Conservation (phyloP, 2,113 vertebrate genomes). For the Laticauda colubrina region DNA sequence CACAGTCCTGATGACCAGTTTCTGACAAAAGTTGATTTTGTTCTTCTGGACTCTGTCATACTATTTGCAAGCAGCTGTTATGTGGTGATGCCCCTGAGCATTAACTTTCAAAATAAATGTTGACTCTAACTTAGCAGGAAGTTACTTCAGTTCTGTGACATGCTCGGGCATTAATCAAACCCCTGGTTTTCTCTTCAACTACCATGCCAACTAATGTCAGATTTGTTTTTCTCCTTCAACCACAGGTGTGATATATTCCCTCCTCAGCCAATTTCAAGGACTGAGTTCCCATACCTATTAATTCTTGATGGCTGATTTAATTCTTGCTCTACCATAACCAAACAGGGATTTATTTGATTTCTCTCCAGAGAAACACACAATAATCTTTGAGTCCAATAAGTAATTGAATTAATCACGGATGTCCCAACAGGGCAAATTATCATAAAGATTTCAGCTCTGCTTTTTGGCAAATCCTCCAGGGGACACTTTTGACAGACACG, state of each 20-base stretch:
- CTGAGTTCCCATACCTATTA: neutral
- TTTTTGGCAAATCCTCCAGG: neutral
- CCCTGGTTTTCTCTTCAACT: neutral
- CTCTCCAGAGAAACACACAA: neutral
- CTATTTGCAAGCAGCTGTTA: neutral
- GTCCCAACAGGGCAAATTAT: neutral
- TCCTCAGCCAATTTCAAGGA: neutral
- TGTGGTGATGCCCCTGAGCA: neutral
- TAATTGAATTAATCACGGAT: neutral
- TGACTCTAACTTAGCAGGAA: neutral
- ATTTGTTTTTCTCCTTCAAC: neutral
- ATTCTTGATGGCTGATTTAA: neutral
- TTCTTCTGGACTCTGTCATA: neutral
- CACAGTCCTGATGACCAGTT: neutral
- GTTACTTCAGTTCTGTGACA: neutral
- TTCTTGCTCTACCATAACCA: neutral
- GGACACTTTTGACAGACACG: neutral
- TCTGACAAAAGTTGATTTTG: neutral
- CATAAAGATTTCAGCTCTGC: neutral
- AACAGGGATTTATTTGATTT: neutral
- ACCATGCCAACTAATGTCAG: neutral
- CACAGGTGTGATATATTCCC: neutral
- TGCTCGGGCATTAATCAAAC: neutral
- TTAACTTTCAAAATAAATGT: neutral
- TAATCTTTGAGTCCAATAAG: neutral